Percentiles rank a stretch among this genome's conserved stretches.
phyloP scores from a whole-genome alignment of 2,888 invertebrate genomes.

The Teleiodes luculella region DNA sequence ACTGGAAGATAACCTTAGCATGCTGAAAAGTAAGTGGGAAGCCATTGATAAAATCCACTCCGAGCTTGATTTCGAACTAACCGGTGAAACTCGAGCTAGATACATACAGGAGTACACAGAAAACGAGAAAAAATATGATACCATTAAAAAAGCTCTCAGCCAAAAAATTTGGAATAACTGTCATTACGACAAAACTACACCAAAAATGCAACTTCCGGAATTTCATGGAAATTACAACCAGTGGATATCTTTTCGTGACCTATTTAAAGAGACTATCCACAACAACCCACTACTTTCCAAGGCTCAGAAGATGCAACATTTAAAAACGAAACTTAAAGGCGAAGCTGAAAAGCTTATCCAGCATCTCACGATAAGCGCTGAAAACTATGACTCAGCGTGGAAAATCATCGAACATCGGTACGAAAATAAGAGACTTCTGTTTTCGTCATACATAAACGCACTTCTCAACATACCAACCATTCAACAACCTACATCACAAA shows the following conservation, averaged over 20 bases:
- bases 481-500: background rate
- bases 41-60: background rate
- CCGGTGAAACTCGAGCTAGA: background rate
- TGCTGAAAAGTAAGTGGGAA: background rate
- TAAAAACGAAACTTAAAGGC: constrained; percentile 14
- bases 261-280: background rate
- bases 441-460: constrained; percentile 11
- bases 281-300: background rate
- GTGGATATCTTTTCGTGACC: background rate
- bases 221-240: constrained; percentile 1
- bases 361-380: constrained; percentile 12
- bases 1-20: background rate
- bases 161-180: background rate
- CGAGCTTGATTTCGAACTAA: background rate
- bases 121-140: background rate
- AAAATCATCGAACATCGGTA: background rate
- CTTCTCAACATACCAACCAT: constrained; percentile 16
- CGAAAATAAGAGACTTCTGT: constrained; percentile 8
- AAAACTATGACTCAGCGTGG: constrained; percentile 12
- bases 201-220: background rate
- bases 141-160: background rate
- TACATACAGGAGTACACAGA: background rate
- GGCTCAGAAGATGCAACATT: constrained; percentile 17
- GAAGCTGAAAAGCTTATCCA: constrained; percentile 14
- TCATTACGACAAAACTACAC: background rate